A percentile compares a stretch with the other conserved stretches of the same genome.
Evolutionary conservation across 2,888 invertebrate species (phyloP).

Genomic region (Biston stratarius): DNA sequence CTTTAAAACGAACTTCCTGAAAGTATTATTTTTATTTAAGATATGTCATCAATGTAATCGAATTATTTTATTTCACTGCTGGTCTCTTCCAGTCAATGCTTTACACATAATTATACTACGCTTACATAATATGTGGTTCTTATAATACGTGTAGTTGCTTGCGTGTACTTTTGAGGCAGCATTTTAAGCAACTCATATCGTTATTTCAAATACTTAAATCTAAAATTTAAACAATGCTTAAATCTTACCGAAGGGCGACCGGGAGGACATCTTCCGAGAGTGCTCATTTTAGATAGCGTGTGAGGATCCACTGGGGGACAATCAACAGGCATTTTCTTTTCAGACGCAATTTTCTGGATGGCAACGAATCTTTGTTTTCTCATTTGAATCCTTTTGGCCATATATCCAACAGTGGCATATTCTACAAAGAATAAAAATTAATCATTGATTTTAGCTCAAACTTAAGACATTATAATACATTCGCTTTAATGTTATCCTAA

Average conservation of each 20-base stretch:
- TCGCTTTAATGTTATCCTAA: too few species aligned
- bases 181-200: background rate
- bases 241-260: conserved; percentile 82
- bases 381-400: conserved; percentile 98
- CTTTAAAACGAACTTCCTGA: conserved; percentile 98
- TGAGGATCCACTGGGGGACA: conserved; percentile 91
- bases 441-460: conserved; percentile 8
- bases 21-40: conserved; percentile 41
- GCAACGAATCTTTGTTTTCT: conserved; percentile 96
- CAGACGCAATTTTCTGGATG: conserved; percentile 96
- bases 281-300: conserved; percentile 91
- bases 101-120: too few species aligned
- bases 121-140: too few species aligned
- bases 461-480: too few species aligned
- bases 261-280: conserved; percentile 88
- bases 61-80: too few species aligned
- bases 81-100: too few species aligned
- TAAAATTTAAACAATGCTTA: too few species aligned
- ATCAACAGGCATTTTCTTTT: conserved; percentile 94
- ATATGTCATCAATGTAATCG: background rate
- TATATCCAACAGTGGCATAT: conserved; percentile 99
- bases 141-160: background rate
- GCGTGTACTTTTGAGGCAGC: background rate
- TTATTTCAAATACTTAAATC: conserved; percentile 43
- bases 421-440: conserved; percentile 84